Base-by-base conservation (phyloP, 1,140 invertebrate genomes). In the Caenorhabditis briggsae region DNA sequence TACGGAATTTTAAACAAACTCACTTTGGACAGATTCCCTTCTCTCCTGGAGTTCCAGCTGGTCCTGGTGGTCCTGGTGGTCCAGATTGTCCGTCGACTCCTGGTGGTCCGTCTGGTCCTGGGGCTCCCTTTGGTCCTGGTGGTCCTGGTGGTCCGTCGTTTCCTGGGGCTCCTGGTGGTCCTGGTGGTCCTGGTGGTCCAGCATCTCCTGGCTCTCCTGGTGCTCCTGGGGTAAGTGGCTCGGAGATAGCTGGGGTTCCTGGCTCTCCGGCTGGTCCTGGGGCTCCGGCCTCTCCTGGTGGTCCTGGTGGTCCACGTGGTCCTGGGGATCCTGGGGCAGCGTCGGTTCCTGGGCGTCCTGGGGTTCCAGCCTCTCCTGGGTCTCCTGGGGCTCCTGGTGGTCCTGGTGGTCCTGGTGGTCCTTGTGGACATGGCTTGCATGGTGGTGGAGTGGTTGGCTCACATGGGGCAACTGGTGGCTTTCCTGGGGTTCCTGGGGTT, bases 181-280 rank as follows among this genome's bases (percentile, higher is more conserved):
- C 88, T 25, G 85, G 61, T 70, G 41, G 55, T 86, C 78, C 46
- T 74, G 82, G 2, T 53, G 82, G 33, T 85, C 84, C 84, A 55
- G 83, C 87, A 82, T 91, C 90, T 89, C 91, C 90, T n/a, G 82
- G 70, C 82, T 91, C 90, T 88, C 90, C 90, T 23, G 90, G 91
- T 82, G 92, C 91, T 92, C 90, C 90, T 59, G 91, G 91, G 58
- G 88, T 89, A 46, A 90, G 89, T 82, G 91, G 90, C 83, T 91
- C 90, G 43, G 74, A 86, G 33, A 89, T 86, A 18, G 91, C 90
- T 41, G 90, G 88, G 48, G 61, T 86, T 88, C 87, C 87, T 53
- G 64, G 46, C 16, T 85, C 84, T 85, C 84, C 84, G 14, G 61
- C 61, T 65, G 88, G 88, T 89, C 88, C 88, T 74, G 88, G 83